Conservation (phyloP, 1,140 invertebrate genomes). For the Drosophila tani region DNA sequence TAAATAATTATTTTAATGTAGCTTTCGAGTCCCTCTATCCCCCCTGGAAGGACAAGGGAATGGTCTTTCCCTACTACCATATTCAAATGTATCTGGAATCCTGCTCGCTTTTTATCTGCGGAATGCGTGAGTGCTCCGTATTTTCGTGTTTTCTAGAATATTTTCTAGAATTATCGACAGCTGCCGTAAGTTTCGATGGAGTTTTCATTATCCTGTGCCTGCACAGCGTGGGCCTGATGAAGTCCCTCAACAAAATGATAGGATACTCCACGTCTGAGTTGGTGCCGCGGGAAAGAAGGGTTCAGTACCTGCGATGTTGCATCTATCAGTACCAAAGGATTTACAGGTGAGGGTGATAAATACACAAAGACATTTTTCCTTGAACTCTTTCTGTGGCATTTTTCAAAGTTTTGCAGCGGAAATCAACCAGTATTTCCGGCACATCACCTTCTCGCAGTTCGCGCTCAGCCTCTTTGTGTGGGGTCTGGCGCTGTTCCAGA, state of each 20-base stretch:
- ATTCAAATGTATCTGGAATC: conserved; percentile 60
- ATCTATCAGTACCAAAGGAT: conserved; percentile 75
- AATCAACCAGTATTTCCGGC: conserved; percentile 62
- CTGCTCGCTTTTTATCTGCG: conserved; percentile 63
- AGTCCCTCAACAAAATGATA: conserved; percentile 64
- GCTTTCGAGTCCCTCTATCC: conserved; percentile 71
- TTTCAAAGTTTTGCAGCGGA: conserved; percentile 50
- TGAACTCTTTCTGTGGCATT: too few relatives aligned
- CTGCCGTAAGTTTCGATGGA: conserved; percentile 73
- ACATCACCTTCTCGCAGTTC: conserved; percentile 72
- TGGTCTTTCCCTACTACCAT: conserved; percentile 71
- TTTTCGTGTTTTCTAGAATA: too few relatives aligned
- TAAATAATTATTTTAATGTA: conserved; percentile 12
- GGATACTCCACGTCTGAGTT: conserved; percentile 55
- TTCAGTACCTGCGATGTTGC: conserved; percentile 70
- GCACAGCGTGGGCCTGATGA: conserved; percentile 67
- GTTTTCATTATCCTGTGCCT: conserved; percentile 74
- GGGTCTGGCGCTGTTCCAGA: conserved; percentile 73
- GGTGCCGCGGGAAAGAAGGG: conserved; percentile 55
- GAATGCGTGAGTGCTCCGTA: conserved; percentile 63
- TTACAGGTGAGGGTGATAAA: conserved; percentile 4
- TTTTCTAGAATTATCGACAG: too few relatives aligned
- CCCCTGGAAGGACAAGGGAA: conserved; percentile 62
- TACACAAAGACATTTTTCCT: not conserved
- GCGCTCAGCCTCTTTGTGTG: conserved; percentile 65